A percentile compares a stretch with the other conserved stretches of the same genome.
These are phyloP conservation scores for Brachionus rubens DNA, from an alignment of 1,140 invertebrate genomes.

Conservation along the genomic window DNA sequence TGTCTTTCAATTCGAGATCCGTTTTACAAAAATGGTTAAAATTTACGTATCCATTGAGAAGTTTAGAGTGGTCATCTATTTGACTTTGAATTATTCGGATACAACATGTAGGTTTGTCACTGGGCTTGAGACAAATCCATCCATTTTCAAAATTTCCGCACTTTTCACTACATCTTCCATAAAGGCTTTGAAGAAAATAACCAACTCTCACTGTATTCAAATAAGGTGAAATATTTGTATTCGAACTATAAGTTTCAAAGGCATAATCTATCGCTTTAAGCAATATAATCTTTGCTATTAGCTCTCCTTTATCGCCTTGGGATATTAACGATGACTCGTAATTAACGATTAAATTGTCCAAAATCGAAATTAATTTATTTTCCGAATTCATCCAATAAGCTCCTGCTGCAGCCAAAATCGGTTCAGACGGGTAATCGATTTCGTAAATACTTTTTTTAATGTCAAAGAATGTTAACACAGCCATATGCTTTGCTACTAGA, in stretches of 20 bases:
- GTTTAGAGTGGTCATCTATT: not conserved
- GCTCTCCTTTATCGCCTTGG: slow-evolving; percentile 14
- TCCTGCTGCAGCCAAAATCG: not conserved
- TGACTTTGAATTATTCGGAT: not conserved
- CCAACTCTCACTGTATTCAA: not conserved
- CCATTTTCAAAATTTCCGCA: not conserved
- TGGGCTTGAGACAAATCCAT: not conserved
- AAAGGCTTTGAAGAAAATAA: not conserved
- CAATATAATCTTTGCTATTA: not conserved
- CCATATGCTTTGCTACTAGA: not conserved
- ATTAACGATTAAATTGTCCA: not conserved
- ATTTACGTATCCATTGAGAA: slow-evolving; percentile 5
- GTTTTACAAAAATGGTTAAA: slow-evolving; percentile 15
- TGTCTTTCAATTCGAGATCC: not conserved
- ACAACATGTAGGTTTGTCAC: not conserved
- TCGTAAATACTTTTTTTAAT: slow-evolving; percentile 1
- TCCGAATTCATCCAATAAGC: not conserved
- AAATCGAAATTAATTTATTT: not conserved
- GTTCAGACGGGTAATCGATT: slow-evolving; percentile 6
- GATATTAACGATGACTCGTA: not conserved
- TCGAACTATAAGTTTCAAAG: no score
- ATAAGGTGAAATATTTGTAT: no score
- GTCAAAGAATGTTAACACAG: not conserved
- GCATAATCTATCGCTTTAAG: not conserved
- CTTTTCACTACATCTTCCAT: not conserved